Conservation (phyloP, 2,113 vertebrate species). For the Boleophthalmus pectinirostris region DNA sequence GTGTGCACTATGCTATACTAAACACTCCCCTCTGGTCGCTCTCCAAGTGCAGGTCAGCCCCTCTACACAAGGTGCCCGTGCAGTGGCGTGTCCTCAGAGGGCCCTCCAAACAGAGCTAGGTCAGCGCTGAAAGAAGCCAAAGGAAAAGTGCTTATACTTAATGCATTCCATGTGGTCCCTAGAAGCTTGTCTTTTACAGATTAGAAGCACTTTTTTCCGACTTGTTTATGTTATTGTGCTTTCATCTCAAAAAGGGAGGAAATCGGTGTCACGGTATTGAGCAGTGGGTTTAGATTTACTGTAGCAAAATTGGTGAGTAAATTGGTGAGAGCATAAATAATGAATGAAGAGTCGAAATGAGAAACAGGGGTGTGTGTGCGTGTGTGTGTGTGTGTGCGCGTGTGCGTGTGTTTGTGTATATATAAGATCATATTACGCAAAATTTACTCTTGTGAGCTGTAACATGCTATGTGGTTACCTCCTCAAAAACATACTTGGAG, state of each 20-base stretch:
- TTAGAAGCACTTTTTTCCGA: not conserved
- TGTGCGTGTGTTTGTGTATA: too few species aligned
- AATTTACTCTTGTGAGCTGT: too few species aligned
- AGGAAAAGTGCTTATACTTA: slow-evolving; percentile 14
- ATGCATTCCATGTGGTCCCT: not conserved
- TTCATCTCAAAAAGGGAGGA: not conserved
- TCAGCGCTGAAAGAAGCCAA: slow-evolving; percentile 39
- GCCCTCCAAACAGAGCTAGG: slow-evolving; percentile 25
- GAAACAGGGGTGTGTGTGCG: too few species aligned
- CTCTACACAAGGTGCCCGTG: slow-evolving; percentile 35
- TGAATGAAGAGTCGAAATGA: too few species aligned
- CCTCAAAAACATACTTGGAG: too few species aligned
- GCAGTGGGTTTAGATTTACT: not conserved
- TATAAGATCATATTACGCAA: too few species aligned
- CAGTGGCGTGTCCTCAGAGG: slow-evolving; percentile 22
- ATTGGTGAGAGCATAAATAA: not conserved
- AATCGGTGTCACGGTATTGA: not conserved
- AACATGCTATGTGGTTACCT: too few species aligned
- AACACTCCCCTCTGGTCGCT: slow-evolving; percentile 30
- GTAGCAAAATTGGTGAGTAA: not conserved
- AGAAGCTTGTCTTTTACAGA: slow-evolving; percentile 1
- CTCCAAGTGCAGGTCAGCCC: slow-evolving; percentile 32
- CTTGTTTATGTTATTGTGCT: not conserved
- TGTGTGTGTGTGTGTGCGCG: too few species aligned
- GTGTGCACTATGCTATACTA: slow-evolving; percentile 36